phyloP scores from a whole-genome alignment of 2,113 vertebrate species.

The Phocoena sinus region DNA sequence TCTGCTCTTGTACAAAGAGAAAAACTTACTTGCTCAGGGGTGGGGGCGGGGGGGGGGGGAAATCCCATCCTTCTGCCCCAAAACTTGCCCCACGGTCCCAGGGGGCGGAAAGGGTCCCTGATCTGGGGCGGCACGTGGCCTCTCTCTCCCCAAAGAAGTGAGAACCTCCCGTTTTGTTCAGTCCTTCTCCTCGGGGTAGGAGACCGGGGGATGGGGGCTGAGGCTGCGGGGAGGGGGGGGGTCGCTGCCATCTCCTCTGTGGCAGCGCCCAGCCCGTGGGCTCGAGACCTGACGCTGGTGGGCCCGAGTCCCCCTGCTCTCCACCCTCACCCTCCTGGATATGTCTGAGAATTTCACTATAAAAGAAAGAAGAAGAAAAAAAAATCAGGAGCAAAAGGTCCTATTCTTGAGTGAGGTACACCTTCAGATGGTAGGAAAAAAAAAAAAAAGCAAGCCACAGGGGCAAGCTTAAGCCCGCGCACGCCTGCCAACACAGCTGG shows the following conservation, averaged over 20 bases:
- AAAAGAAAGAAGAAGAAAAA: not conserved
- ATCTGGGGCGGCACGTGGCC: not conserved
- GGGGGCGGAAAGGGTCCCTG: not conserved
- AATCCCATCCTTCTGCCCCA: not conserved
- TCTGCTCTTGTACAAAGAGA: slow-evolving; percentile 87
- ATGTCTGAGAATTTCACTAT: slow-evolving; percentile 49
- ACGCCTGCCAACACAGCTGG: slow-evolving; percentile 70
- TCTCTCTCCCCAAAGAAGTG: not conserved
- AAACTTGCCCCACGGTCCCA: not conserved
- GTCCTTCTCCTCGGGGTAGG: not conserved
- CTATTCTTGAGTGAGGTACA: slow-evolving; percentile 66
- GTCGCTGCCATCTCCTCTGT: accelerated
- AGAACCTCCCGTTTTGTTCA: not conserved
- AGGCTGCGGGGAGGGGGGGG: not conserved
- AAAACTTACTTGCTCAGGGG: slow-evolving; percentile 35
- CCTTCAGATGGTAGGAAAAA: slow-evolving; percentile 71
- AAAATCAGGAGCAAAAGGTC: not conserved
- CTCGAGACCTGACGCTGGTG: not conserved
- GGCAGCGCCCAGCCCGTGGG: not conserved
- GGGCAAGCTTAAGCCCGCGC: slow-evolving; percentile 69
- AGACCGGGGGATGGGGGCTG: not conserved
- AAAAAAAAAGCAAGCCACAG: slow-evolving; percentile 61
- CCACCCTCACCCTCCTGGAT: slow-evolving; percentile 10
- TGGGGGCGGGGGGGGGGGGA: too few species aligned
- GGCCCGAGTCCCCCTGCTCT: not conserved